These are phyloP conservation scores for Aplochiton taeniatus DNA, from an alignment of 2,797 vertebrate species.

Conservation along the genomic window DNA sequence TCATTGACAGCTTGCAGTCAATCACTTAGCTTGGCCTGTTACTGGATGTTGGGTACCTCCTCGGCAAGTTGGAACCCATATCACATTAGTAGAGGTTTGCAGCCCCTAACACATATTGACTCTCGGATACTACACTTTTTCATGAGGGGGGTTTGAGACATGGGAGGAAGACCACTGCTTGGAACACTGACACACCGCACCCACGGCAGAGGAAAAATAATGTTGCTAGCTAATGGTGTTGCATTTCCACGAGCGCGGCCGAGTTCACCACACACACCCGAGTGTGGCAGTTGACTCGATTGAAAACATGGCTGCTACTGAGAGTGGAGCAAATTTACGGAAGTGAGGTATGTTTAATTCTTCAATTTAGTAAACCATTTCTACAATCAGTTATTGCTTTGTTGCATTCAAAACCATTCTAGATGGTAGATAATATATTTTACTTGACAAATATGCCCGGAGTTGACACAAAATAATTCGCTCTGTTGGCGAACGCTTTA, in stretches of 20 bases:
- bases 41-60: no score
- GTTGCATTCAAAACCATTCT: conserved; percentile 21
- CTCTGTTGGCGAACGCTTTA: conserved; percentile 48
- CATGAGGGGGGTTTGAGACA: no score
- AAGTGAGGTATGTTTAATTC: conserved; percentile 84
- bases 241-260: conserved; percentile 63
- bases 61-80: no score
- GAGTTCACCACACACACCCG: conserved; percentile 65
- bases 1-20: no score
- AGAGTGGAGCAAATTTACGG: conserved; percentile 81
- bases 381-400: conserved; percentile 41
- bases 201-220: conserved; percentile 44
- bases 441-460: conserved; percentile 21
- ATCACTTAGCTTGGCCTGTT: no score
- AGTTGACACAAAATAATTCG: conserved; percentile 8
- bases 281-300: conserved; percentile 62
- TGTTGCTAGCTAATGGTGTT: conserved; percentile 41
- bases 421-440: conserved; percentile 30
- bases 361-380: conserved; percentile 64
- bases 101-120: no score
- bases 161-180: background rate
- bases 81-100: no score
- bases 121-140: no score
- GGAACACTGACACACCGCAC: conserved; percentile 20
- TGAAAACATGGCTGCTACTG: conserved; percentile 83